Percentiles rank a stretch among this genome's conserved stretches.
Conservation (phyloP, 2,888 invertebrate genomes). For the Schizotus pectinicornis region DNA sequence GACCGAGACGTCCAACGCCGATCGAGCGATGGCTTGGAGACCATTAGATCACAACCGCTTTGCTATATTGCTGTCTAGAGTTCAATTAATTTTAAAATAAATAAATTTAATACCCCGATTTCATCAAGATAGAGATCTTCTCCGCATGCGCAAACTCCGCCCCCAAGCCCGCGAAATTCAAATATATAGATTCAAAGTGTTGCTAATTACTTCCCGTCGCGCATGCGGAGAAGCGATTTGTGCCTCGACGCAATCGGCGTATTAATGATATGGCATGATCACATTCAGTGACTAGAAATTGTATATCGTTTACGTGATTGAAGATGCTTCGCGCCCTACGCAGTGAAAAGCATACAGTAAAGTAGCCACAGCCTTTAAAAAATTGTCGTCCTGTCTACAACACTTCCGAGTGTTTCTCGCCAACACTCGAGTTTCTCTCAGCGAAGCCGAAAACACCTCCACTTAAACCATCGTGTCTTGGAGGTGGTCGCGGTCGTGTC, state of each 20-base stretch:
- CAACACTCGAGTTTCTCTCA: neutral
- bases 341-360: constrained; percentile 9
- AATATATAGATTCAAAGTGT: too few species aligned
- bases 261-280: constrained; percentile 27
- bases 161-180: too few species aligned
- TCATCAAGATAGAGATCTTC: too few species aligned
- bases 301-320: neutral
- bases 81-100: constrained; percentile 15
- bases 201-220: too few species aligned
- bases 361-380: constrained; percentile 18
- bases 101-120: constrained; percentile 7
- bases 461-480: constrained; percentile 55
- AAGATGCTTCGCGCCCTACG: constrained; percentile 5
- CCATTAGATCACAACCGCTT: constrained; percentile 28
- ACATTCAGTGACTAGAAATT: constrained; percentile 32
- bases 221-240: too few species aligned
- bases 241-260: too few species aligned
- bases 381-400: too few species aligned
- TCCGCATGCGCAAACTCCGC: too few species aligned
- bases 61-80: neutral
- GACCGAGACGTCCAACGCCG: neutral
- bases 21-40: neutral
- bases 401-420: too few species aligned
- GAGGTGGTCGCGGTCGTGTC: constrained; percentile 54
- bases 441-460: neutral